phyloP scores from a whole-genome alignment of 2,888 invertebrate species.

The Tiliacea citrago region DNA sequence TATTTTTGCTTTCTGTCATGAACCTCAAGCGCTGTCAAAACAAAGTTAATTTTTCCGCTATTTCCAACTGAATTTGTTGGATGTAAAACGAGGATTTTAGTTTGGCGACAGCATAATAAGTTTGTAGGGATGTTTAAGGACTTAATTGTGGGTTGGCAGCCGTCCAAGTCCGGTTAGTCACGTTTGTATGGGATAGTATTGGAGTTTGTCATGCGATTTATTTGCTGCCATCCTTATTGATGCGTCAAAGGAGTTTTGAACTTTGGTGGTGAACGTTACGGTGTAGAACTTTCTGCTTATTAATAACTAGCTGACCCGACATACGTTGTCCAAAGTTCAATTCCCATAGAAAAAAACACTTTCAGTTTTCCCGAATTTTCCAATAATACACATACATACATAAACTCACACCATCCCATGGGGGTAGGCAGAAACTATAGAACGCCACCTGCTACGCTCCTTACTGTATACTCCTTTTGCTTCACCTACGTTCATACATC shows the following conservation, averaged over 20 bases:
- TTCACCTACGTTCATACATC: too few relatives aligned
- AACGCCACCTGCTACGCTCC: too few relatives aligned
- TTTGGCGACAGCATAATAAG: conserved; percentile 47
- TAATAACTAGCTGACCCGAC: too few relatives aligned
- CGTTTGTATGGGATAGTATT: conserved; percentile 47
- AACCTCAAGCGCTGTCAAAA: conserved; percentile 38
- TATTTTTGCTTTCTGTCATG: neutral
- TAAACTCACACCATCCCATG: too few relatives aligned
- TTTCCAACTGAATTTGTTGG: conserved; percentile 11
- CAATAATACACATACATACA: too few relatives aligned
- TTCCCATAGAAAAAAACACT: too few relatives aligned
- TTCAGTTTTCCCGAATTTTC: too few relatives aligned
- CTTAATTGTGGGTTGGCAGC: conserved; percentile 54
- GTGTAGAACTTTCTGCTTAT: neutral
- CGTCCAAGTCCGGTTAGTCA: conserved; percentile 58
- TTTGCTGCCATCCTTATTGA: conserved; percentile 33
- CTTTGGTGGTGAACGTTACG: neutral
- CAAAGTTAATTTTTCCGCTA: conserved; percentile 38
- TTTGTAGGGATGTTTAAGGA: conserved; percentile 51
- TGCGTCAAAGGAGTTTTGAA: conserved; percentile 38
- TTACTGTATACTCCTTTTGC: too few relatives aligned
- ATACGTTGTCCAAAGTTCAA: too few relatives aligned
- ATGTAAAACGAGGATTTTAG: conserved; percentile 37
- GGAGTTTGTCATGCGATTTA: conserved; percentile 53
- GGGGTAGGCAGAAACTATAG: too few relatives aligned